Evolutionary conservation across 2,888 invertebrate species (phyloP).

Genomic region (Hydroisotoma schaefferi): DNA sequence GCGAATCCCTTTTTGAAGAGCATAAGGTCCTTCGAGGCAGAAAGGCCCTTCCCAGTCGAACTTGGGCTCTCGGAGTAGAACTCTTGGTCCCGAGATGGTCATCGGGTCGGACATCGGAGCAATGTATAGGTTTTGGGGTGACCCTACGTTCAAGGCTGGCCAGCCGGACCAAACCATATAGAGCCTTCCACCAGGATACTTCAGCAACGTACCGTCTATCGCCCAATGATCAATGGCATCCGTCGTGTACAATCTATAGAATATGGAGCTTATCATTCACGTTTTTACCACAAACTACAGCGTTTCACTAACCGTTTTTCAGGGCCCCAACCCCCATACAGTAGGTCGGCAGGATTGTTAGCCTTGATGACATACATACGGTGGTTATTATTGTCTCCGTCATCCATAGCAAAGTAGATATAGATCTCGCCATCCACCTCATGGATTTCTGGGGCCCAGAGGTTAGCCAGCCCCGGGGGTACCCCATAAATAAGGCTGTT

Average conservation of each 20-base stretch:
- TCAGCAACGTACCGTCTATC: constrained; percentile 44
- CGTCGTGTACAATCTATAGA: too few relatives aligned
- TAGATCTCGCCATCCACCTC: constrained; percentile 35
- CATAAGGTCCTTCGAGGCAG: constrained; percentile 40
- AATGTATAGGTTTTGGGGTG: constrained; percentile 44
- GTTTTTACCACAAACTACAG: too few relatives aligned
- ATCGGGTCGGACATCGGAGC: constrained; percentile 39
- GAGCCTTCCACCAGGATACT: constrained; percentile 35
- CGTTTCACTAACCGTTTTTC: constrained; percentile 23
- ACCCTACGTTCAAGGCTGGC: constrained; percentile 26
- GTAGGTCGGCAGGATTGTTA: constrained; percentile 33
- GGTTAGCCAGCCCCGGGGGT: constrained; percentile 31
- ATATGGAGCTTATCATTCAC: too few relatives aligned
- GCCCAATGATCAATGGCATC: too few relatives aligned
- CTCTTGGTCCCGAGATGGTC: constrained; percentile 22
- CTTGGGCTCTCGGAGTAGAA: constrained; percentile 33
- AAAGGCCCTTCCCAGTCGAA: constrained; percentile 44
- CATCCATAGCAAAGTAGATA: constrained; percentile 47
- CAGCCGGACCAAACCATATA: constrained; percentile 45
- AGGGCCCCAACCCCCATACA: constrained; percentile 37
- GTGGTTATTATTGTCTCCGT: constrained; percentile 39
- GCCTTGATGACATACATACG: constrained; percentile 47
- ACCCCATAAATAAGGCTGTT: constrained; percentile 25
- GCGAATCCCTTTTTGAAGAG: constrained; percentile 34
- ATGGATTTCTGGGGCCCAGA: constrained; percentile 47